A percentile compares a stretch with the other conserved stretches of the same genome.
Evolutionary conservation across 2,888 invertebrate genomes (phyloP).

Genomic region (Volucella inanis): DNA sequence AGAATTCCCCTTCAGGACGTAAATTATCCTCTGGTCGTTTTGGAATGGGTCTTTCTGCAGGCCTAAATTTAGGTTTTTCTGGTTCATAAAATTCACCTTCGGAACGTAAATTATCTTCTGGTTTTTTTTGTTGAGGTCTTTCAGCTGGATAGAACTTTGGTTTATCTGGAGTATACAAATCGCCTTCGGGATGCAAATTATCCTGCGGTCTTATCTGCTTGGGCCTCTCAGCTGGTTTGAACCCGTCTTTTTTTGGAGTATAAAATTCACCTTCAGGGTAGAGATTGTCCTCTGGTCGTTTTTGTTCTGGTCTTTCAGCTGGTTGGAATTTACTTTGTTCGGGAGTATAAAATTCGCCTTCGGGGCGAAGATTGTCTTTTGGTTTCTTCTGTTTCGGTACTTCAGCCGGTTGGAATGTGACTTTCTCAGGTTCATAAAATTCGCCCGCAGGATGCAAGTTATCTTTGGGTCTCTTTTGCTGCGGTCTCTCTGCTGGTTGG

Average conservation of each 20-base stretch:
- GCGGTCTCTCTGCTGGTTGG: too few relatives aligned
- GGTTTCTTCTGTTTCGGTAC: too few relatives aligned
- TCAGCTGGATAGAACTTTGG: constrained; percentile 83
- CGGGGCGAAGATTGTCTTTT: too few relatives aligned
- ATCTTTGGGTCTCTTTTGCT: too few relatives aligned
- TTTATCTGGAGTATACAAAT: constrained; percentile 83
- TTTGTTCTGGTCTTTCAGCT: constrained; percentile 84
- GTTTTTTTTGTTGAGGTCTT: constrained; percentile 83
- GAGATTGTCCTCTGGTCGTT: constrained; percentile 85
- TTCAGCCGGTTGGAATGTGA: too few relatives aligned
- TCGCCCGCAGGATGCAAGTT: too few relatives aligned
- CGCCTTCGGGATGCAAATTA: constrained; percentile 85
- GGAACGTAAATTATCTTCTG: constrained; percentile 84
- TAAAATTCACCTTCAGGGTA: constrained; percentile 85
- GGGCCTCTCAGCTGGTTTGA: constrained; percentile 82
- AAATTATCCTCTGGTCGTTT: constrained; percentile 83
- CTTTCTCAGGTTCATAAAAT: too few relatives aligned
- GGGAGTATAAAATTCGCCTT: too few relatives aligned
- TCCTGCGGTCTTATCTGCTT: too few relatives aligned
- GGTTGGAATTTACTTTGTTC: constrained; percentile 78
- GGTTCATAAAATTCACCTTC: constrained; percentile 86
- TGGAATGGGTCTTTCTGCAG: constrained; percentile 82
- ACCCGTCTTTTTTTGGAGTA: constrained; percentile 81
- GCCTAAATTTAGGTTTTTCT: constrained; percentile 79
- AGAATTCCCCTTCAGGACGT: constrained; percentile 84